These are phyloP conservation scores for Eulemur coronatus DNA, from an alignment of 2,797 vertebrate species.

Conservation along the genomic window DNA sequence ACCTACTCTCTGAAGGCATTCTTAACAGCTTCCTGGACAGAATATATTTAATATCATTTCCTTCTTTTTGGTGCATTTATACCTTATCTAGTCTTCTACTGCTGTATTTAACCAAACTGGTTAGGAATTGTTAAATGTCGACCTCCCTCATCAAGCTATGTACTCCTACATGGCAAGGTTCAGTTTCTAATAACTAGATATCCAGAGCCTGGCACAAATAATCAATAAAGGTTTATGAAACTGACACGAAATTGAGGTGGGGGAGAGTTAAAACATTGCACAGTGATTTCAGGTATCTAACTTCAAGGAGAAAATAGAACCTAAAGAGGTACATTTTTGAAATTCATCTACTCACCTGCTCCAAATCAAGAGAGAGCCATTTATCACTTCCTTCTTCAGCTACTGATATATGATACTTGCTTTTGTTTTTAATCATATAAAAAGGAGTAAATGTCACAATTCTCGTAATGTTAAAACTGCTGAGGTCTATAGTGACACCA, in stretches of 20 bases:
- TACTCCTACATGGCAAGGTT: not conserved
- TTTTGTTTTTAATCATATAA: conserved; percentile 96
- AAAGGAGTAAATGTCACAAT: conserved; percentile 97
- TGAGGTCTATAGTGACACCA: conserved; percentile 95
- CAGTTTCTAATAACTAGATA: conserved; percentile 13
- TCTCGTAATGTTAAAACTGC: conserved; percentile 97
- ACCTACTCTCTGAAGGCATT: not conserved
- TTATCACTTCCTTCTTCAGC: conserved; percentile 90
- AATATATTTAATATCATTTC: not conserved
- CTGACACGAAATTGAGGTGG: not conserved
- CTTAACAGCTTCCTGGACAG: not conserved
- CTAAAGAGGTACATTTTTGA: not conserved
- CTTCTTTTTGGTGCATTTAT: not conserved
- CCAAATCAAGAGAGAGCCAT: conserved; percentile 91
- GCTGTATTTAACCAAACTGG: not conserved
- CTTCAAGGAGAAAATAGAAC: not conserved
- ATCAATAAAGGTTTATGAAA: not conserved
- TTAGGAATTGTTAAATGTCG: not conserved
- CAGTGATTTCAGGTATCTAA: not conserved
- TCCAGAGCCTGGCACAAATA: not conserved
- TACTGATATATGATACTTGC: conserved; percentile 90
- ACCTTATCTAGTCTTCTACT: not conserved
- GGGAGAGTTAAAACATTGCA: not conserved
- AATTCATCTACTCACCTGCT: conserved; percentile 87
- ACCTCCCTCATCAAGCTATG: not conserved